Evolutionary conservation across 2,888 invertebrate species (phyloP).

Genomic region (Dolomedes plantarius): DNA sequence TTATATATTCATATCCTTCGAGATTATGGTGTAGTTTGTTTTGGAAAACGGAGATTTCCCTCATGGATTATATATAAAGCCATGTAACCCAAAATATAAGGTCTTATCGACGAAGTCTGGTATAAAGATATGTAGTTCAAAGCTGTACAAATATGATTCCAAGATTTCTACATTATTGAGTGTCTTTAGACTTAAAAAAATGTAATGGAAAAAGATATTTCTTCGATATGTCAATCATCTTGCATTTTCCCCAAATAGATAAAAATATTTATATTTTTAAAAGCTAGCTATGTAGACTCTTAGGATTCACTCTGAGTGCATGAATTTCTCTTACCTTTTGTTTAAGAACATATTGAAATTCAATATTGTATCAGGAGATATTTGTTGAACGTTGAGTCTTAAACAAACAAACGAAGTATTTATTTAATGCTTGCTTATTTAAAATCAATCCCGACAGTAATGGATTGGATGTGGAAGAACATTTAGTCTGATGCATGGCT

Average conservation of each 20-base stretch:
- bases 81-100: neutral
- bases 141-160: neutral
- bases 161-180: neutral
- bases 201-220: neutral
- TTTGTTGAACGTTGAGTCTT: too few species aligned
- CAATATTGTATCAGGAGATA: too few species aligned
- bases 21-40: neutral
- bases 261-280: neutral
- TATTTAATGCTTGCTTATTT: too few species aligned
- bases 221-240: neutral
- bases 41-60: neutral
- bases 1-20: slow-evolving; percentile 5
- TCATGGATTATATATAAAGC: neutral
- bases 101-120: neutral
- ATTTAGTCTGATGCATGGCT: too few species aligned
- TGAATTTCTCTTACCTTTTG: too few species aligned
- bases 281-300: neutral
- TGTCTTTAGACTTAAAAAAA: neutral
- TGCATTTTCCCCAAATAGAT: neutral
- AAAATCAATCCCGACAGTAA: too few species aligned
- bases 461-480: too few species aligned
- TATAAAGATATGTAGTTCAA: neutral
- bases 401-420: too few species aligned
- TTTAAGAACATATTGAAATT: too few species aligned
- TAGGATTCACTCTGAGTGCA: neutral